Evolutionary conservation across 2,113 vertebrate genomes (phyloP).

Genomic region (Geothlypis trichas): DNA sequence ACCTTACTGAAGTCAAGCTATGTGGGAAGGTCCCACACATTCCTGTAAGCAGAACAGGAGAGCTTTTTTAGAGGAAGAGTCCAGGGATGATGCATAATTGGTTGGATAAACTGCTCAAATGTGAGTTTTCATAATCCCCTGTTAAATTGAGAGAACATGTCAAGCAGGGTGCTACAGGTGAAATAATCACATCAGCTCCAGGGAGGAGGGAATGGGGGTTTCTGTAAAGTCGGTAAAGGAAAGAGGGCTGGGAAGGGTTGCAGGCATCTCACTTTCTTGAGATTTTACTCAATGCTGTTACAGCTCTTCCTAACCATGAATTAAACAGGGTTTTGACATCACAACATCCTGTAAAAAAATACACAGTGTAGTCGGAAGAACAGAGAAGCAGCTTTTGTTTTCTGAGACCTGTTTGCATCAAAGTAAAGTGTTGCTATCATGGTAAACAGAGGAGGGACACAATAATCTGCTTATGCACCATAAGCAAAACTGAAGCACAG

Average conservation of each 20-base stretch:
- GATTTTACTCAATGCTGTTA: not conserved
- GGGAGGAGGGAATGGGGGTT: not conserved
- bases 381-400: not conserved
- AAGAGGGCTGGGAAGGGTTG: not conserved
- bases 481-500: not conserved
- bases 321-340: not conserved
- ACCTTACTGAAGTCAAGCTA: not conserved
- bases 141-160: not conserved
- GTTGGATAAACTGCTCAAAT: not conserved
- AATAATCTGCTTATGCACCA: rapidly evolving
- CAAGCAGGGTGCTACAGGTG: not conserved
- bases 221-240: not conserved
- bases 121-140: not conserved
- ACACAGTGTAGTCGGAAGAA: not conserved
- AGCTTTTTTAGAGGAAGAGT: not conserved
- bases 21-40: not conserved
- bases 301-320: not conserved
- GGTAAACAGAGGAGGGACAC: not conserved
- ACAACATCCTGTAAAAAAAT: not conserved
- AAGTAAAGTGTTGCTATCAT: not conserved
- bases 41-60: not conserved
- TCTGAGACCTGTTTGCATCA: not conserved
- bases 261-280: not conserved
- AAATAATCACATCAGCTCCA: not conserved
- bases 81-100: not conserved